These are phyloP conservation scores for Yponomeuta cagnagella DNA, from an alignment of 2,888 invertebrate species.

Conservation along the genomic window DNA sequence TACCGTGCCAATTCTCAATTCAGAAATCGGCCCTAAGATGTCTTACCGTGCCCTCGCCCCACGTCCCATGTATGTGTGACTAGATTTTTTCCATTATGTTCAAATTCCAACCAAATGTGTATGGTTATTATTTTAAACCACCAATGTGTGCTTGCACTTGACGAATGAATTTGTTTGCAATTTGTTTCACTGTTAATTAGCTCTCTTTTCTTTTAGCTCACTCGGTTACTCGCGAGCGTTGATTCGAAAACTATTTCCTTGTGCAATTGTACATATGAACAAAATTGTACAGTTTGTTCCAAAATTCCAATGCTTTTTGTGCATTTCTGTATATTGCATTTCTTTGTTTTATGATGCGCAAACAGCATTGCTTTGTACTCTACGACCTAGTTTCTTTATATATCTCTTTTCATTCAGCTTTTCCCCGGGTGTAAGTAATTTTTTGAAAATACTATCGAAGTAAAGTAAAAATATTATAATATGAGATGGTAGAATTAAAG, in stretches of 20 bases:
- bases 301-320: constrained; percentile 28
- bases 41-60: too few relatives aligned
- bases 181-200: not conserved
- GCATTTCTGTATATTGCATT: constrained; percentile 20
- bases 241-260: not conserved
- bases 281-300: constrained; percentile 11
- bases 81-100: not conserved
- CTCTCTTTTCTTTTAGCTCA: not conserved
- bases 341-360: constrained; percentile 22
- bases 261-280: not conserved
- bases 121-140: not conserved
- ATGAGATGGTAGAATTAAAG: too few relatives aligned
- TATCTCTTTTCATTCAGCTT: too few relatives aligned
- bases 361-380: constrained; percentile 26
- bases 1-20: too few relatives aligned
- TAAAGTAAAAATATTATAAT: too few relatives aligned
- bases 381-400: not conserved
- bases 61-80: too few relatives aligned
- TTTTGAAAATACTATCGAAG: too few relatives aligned
- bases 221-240: not conserved
- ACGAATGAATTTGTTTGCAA: not conserved
- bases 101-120: constrained; percentile 1
- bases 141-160: not conserved
- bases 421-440: too few relatives aligned
- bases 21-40: too few relatives aligned